Percentiles rank a stretch among this genome's conserved stretches.
Conservation (phyloP, 1,140 invertebrate species). For the Parasteatoda tepidariorum region DNA sequence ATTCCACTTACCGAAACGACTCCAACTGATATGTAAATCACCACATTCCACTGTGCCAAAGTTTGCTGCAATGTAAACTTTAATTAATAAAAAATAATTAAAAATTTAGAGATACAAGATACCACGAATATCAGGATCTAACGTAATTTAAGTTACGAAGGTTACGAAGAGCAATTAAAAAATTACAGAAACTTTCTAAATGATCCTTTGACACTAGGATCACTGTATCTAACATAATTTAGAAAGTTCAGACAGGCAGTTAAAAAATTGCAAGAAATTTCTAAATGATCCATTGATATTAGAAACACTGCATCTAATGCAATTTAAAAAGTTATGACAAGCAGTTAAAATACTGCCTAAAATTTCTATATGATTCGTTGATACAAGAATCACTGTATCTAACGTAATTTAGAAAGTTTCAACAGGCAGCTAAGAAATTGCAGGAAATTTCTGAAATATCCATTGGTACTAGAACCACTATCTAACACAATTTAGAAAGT, state of each 20-base stretch:
- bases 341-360: neutral
- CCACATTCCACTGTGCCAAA: conserved; percentile 65
- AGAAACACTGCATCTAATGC: neutral
- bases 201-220: neutral
- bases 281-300: neutral
- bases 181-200: neutral
- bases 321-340: neutral
- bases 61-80: conserved; percentile 42
- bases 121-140: neutral
- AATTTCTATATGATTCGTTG: neutral
- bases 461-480: neutral
- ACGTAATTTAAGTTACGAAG: neutral
- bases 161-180: neutral
- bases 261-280: neutral
- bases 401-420: neutral
- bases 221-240: neutral
- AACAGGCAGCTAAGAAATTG: neutral
- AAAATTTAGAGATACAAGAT: neutral
- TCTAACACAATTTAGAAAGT: neutral
- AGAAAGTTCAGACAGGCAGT: neutral
- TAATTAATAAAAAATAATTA: neutral
- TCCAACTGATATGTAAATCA: conserved; percentile 66
- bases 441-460: neutral
- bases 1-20: conserved; percentile 76
- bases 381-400: neutral